phyloP scores from a whole-genome alignment of 2,113 vertebrate genomes.

The Cichladusa arquata region DNA sequence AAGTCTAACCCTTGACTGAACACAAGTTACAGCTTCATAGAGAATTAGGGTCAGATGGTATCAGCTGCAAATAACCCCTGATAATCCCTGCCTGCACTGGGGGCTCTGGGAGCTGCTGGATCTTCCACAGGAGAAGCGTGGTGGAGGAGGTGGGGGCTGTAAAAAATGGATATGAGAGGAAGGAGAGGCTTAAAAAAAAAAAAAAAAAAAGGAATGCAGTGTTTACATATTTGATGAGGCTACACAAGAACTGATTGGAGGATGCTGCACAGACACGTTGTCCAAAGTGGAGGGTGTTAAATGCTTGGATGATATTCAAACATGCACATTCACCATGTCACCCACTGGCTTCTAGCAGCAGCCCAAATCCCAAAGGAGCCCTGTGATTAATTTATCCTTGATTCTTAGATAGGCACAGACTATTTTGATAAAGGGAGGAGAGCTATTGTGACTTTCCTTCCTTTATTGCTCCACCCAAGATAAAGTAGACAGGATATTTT shows the following conservation, averaged over 20 bases:
- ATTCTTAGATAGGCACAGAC: conserved; percentile 37
- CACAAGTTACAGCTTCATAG: background rate
- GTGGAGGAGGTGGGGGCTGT: background rate
- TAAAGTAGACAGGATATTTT: conserved; percentile 67
- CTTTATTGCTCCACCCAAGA: conserved; percentile 58
- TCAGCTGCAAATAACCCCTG: background rate
- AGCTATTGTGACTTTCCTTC: conserved; percentile 55
- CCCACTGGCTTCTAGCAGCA: background rate
- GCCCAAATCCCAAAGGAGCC: background rate
- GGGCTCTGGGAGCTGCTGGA: background rate
- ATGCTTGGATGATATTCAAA: conserved; percentile 35
- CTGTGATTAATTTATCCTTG: conserved; percentile 50
- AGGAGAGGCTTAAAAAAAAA: background rate
- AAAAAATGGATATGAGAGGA: background rate
- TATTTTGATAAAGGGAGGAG: conserved; percentile 73
- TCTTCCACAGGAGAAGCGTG: background rate
- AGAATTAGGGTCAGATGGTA: background rate
- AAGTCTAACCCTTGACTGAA: background rate
- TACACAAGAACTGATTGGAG: background rate
- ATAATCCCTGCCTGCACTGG: background rate
- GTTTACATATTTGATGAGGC: background rate
- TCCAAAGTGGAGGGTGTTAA: conserved; percentile 10
- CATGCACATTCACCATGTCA: background rate
- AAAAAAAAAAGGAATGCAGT: background rate
- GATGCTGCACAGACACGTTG: background rate